Evolutionary conservation across 1,140 invertebrate genomes (phyloP).

Genomic region (Drosophila pruinosa): DNA sequence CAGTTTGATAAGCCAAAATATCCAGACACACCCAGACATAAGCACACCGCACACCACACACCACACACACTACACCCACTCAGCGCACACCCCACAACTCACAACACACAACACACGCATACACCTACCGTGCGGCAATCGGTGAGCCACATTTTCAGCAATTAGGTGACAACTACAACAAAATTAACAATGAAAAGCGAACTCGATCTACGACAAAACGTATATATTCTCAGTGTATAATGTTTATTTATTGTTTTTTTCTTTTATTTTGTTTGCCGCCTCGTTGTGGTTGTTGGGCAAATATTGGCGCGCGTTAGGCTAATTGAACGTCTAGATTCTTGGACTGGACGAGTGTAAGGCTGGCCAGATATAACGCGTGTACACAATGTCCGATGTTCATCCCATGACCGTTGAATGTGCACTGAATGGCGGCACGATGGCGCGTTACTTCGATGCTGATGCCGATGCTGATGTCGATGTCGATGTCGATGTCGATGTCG

Average conservation of each 20-base stretch:
- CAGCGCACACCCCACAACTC: neutral
- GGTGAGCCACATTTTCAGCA: slow-evolving; percentile 63
- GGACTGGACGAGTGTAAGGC: neutral
- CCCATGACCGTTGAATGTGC: slow-evolving; percentile 65
- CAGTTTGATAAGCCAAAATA: slow-evolving; percentile 26
- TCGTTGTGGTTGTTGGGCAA: neutral
- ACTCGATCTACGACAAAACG: neutral
- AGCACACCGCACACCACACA: neutral
- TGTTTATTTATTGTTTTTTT: slow-evolving; percentile 3
- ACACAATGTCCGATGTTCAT: slow-evolving; percentile 52
- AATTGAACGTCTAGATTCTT: slow-evolving; percentile 5
- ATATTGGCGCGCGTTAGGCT: slow-evolving; percentile 13
- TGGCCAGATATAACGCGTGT: slow-evolving; percentile 39
- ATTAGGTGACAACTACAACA: neutral
- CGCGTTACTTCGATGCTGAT: slow-evolving; percentile 16
- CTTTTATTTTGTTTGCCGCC: neutral
- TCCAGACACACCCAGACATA: neutral
- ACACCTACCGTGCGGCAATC: slow-evolving; percentile 68
- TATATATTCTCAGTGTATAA: neutral
- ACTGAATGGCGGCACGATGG: slow-evolving; percentile 48
- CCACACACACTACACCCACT: neutral
- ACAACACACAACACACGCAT: neutral
- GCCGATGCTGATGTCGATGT: neutral
- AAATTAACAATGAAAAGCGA: slow-evolving; percentile 4
- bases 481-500: neutral